Percentiles rank a stretch among this genome's conserved stretches.
Conservation (phyloP, 2,113 vertebrate genomes). For the Dasyprocta punctata region DNA sequence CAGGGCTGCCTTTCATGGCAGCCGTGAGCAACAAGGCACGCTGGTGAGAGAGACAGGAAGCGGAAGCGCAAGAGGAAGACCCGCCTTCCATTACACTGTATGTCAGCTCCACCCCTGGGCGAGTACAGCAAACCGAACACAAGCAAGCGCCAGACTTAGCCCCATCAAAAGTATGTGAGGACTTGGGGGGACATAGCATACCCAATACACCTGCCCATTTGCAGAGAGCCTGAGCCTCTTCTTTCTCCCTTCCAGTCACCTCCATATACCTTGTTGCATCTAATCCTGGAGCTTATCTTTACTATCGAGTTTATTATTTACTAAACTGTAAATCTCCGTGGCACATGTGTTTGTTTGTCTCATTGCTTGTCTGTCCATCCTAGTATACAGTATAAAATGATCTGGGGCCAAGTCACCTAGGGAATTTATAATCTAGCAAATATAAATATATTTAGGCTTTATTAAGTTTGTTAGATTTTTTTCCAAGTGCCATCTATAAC, state of each 20-base stretch:
- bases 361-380: not conserved
- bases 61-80: too few relatives aligned
- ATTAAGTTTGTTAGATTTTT: not conserved
- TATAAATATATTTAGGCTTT: not conserved
- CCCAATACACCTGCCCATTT: too few relatives aligned
- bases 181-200: too few relatives aligned
- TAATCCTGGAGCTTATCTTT: not conserved
- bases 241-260: not conserved
- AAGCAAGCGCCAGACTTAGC: too few relatives aligned
- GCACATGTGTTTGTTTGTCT: not conserved
- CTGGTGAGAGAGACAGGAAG: too few relatives aligned
- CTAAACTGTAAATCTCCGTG: not conserved
- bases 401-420: not conserved
- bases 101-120: too few relatives aligned
- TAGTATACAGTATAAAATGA: not conserved
- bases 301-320: not conserved
- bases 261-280: not conserved
- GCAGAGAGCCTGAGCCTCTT: not conserved
- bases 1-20: too few relatives aligned
- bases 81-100: too few relatives aligned
- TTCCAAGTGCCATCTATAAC: not conserved
- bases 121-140: too few relatives aligned
- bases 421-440: not conserved
- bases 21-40: too few relatives aligned
- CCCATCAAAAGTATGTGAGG: too few relatives aligned